phyloP scores from a whole-genome alignment of 2,113 vertebrate genomes.

The Anseranas semipalmata region DNA sequence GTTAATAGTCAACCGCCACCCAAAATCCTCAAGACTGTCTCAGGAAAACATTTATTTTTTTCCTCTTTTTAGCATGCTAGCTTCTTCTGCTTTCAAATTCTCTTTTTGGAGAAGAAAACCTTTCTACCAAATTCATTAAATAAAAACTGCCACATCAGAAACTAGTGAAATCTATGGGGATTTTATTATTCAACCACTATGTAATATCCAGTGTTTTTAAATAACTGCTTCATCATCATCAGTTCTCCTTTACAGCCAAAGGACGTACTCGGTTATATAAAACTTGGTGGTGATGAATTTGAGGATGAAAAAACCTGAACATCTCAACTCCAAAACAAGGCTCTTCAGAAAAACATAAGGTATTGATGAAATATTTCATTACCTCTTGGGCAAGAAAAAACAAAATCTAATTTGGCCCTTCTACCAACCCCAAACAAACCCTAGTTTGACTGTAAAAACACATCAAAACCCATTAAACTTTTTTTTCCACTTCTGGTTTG shows the following conservation, averaged over 20 bases:
- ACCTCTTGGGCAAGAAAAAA: neutral
- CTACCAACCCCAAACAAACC: neutral
- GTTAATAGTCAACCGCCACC: conserved; percentile 43
- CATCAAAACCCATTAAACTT: neutral
- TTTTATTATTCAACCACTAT: conserved; percentile 42
- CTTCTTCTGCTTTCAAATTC: neutral
- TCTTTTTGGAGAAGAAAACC: conserved; percentile 45
- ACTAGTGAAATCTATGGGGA: conserved; percentile 2
- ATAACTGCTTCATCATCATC: conserved; percentile 47
- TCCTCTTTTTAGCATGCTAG: neutral
- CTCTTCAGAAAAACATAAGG: neutral
- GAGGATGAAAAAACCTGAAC: neutral
- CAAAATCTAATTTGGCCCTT: neutral
- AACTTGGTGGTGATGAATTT: conserved; percentile 38
- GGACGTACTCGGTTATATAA: neutral
- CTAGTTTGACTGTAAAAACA: neutral
- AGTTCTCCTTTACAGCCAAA: conserved; percentile 7
- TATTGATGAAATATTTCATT: neutral
- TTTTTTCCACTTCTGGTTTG: neutral
- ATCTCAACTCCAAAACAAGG: neutral
- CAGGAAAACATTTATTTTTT: conserved; percentile 28
- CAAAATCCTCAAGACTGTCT: conserved; percentile 36
- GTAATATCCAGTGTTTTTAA: conserved; percentile 47
- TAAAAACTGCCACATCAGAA: conserved; percentile 61
- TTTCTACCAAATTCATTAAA: conserved; percentile 45